Evolutionary conservation across 2,113 vertebrate genomes (phyloP), one percentile per base, ranked within the genome.

Genomic region (Eclectus roratus): DNA sequence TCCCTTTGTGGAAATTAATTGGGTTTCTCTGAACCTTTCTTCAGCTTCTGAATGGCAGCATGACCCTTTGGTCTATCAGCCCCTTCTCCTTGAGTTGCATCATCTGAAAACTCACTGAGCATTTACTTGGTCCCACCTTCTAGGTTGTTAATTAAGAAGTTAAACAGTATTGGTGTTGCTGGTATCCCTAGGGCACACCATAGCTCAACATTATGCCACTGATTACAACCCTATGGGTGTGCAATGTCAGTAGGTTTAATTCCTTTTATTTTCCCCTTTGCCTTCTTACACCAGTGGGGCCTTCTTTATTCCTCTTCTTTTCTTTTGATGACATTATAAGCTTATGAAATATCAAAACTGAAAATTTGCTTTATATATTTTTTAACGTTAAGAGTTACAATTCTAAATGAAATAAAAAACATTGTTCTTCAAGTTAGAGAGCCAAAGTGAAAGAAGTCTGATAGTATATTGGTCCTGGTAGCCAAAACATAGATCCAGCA

Each of bases 151-250:
- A 80, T 35, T 13, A 72, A 55, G 60, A 74, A 20, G 17, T 71
- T 58, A 33, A 18, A 53, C 16, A 60, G 8, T 64, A 53, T 77
- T 76, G 31, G 55, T 56, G 16, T 16, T 25, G 27, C 7, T 50
- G 33, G 11, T 74, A 56, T 6, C 28, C 10, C 1, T 5, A 18
- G 9, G 12, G 4, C 2, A 28, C 12, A 16, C 5, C 7, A n/a
- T 50, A 44, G 17, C 10, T 83, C 9, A 29, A 83, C 23, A 53
- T 18, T 68, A 6, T 86, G 16, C 10, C 14, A 37, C 31, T 49
- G 6, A 64, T 89, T 84, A 72, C 24, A 46, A 31, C n/a, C 3
- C 13, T 72, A 53, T 50, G 37, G 16, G 16, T 10, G 24, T 93
- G 6, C 25, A 44, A 8, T 78, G 9, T 80, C 24, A 83, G 14